Percentiles rank a stretch among this genome's conserved stretches.
Conservation (phyloP, 2,113 vertebrate species). For the Nibea albiflora region DNA sequence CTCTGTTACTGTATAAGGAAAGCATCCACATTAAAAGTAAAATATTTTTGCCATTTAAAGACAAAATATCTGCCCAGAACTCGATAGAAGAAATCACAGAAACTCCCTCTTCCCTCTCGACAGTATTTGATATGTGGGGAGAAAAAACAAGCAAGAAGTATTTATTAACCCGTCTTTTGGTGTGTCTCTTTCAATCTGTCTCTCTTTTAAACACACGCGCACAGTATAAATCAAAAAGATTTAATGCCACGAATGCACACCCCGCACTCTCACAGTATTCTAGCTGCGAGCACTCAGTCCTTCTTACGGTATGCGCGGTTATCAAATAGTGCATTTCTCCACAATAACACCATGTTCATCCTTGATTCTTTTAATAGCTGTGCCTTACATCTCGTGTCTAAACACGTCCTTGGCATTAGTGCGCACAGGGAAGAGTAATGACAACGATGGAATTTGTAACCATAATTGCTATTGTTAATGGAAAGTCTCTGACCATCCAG, state of each 20-base stretch:
- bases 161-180: background rate
- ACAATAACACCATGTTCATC: conserved; percentile 45
- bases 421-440: conserved; percentile 55
- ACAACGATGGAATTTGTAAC: conserved; percentile 48
- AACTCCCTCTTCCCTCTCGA: background rate
- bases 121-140: background rate
- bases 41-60: conserved; percentile 39
- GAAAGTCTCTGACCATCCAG: conserved; percentile 1
- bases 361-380: conserved; percentile 44
- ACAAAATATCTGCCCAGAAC: conserved; percentile 18
- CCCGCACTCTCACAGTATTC: conserved; percentile 1
- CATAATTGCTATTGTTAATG: conserved; percentile 57
- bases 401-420: conserved; percentile 49
- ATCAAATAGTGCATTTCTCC: conserved; percentile 35
- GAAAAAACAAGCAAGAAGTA: background rate
- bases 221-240: conserved; percentile 6
- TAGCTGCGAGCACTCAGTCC: conserved; percentile 10
- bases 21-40: conserved; percentile 4
- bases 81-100: no score
- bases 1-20: background rate
- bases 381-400: conserved; percentile 36
- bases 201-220: conserved; percentile 14
- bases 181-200: conserved; percentile 13
- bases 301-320: conserved; percentile 13
- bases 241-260: conserved; percentile 27